Evolutionary conservation across 1,140 invertebrate species (phyloP), one percentile per base, ranked within the genome.

Genomic region (Mesaphorura yosii): DNA sequence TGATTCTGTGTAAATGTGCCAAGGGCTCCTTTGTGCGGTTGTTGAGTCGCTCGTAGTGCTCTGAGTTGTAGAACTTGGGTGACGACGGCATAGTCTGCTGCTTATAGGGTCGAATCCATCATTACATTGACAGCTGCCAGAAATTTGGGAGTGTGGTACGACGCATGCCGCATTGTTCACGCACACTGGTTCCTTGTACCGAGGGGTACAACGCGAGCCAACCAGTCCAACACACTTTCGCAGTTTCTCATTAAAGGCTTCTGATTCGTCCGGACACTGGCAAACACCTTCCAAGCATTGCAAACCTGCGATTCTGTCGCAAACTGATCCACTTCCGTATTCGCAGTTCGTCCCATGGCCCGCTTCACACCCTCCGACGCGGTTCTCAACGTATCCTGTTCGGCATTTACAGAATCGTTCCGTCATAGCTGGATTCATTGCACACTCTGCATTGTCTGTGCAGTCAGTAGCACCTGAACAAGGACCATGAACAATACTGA

Each of bases 221-320:
- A 45, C 41, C 29, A 53, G 27, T 14, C 41, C 51, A 6, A 38
- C 12, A 28, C 51, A 53, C 3, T 38, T 31, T 45, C 51, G 39
- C 6, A 4, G 44, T n/a, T 45, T 39, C 3, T 3, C 6, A 19
- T 53, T 42, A 45, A 5, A 51, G 19, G n/a, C 6, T n/a, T 27
- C n/a, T 23, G 38, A 40, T 40, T 40, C 15, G 26, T 51, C 49
- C 31, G 49, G 34, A 19, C 49, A 51, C 15, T 22, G 15, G 20
- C 49, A 51, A 27, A 6, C 27, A 15, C 49, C 49, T 19, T 51
- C 42, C 4, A 51, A 12, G 42, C 49, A 51, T 5, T 10, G 28
- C 19, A 51, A 19, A 12, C 28, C 26, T 2, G 19, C 49, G 12
- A 28, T 6, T 49, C 4, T 14, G 31, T 51, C 49, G 19, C 49